Evolutionary conservation across 2,113 vertebrate species (phyloP).

Genomic region (Steatornis caripensis): DNA sequence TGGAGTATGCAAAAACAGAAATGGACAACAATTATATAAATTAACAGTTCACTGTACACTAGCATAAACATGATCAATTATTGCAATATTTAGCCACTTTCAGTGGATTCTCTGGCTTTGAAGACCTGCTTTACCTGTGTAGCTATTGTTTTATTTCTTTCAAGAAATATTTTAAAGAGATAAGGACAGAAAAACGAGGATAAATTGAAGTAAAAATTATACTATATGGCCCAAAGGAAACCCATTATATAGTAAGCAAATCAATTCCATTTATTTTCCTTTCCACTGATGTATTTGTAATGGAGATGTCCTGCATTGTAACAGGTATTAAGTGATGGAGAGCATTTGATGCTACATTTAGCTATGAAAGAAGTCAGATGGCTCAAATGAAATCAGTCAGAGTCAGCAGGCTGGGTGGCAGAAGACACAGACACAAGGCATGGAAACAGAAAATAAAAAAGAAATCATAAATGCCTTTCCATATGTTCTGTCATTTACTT

Average conservation of each 20-base stretch:
- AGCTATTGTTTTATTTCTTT: not conserved
- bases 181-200: not conserved
- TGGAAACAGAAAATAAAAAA: not conserved
- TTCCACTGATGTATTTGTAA: constrained; percentile 13
- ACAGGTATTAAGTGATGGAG: not conserved
- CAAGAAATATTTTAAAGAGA: not conserved
- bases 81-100: not conserved
- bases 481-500: not conserved
- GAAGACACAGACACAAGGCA: not conserved
- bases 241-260: not conserved
- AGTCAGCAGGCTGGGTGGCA: not conserved
- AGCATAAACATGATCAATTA: not conserved
- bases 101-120: not conserved
- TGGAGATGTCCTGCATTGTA: not conserved
- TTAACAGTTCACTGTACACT: not conserved
- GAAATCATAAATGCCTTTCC: not conserved
- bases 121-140: not conserved
- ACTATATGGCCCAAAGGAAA: not conserved
- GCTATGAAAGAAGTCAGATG: not conserved
- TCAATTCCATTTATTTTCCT: not conserved
- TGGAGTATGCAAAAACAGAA: not conserved
- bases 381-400: not conserved
- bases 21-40: not conserved
- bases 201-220: not conserved
- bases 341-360: not conserved